Percentiles rank a stretch among this genome's conserved stretches.
phyloP scores from a whole-genome alignment of 2,888 invertebrate species.

The Xanthorhoe spadicearia region DNA sequence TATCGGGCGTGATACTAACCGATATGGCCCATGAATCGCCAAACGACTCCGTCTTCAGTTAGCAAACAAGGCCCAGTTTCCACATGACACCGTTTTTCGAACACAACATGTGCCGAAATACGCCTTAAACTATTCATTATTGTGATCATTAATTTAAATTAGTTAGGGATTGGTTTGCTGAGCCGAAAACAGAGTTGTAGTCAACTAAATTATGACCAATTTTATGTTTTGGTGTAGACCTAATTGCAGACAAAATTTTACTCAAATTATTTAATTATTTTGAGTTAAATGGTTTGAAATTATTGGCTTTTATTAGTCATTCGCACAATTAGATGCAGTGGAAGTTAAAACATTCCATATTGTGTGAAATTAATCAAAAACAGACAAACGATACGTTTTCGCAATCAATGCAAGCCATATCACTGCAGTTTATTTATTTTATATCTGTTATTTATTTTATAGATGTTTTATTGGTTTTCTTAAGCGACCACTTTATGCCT shows the following conservation, averaged over 20 bases:
- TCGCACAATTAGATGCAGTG: background rate
- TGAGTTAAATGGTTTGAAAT: background rate
- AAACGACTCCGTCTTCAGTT: slow-evolving; percentile 75
- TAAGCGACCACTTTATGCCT: slow-evolving; percentile 28
- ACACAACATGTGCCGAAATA: slow-evolving; percentile 10
- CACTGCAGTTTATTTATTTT: slow-evolving; percentile 37
- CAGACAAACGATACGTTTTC: background rate
- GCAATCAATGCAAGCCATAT: slow-evolving; percentile 31
- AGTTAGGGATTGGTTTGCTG: slow-evolving; percentile 10
- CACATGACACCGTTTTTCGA: slow-evolving; percentile 12
- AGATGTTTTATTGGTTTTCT: slow-evolving; percentile 37
- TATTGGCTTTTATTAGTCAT: background rate
- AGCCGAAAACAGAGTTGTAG: background rate
- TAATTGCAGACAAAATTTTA: background rate
- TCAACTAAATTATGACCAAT: background rate
- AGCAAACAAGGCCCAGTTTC: slow-evolving; percentile 51
- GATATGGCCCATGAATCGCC: slow-evolving; percentile 73
- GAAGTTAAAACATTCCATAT: background rate
- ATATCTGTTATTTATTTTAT: slow-evolving; percentile 46
- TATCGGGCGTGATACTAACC: slow-evolving; percentile 87
- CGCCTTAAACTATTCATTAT: slow-evolving; percentile 19
- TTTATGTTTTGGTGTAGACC: background rate
- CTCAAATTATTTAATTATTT: background rate
- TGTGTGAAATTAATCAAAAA: background rate
- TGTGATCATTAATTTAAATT: slow-evolving; percentile 30